phyloP scores from a whole-genome alignment of 2,888 invertebrate species.

The Cremastobaeus sp. region DNA sequence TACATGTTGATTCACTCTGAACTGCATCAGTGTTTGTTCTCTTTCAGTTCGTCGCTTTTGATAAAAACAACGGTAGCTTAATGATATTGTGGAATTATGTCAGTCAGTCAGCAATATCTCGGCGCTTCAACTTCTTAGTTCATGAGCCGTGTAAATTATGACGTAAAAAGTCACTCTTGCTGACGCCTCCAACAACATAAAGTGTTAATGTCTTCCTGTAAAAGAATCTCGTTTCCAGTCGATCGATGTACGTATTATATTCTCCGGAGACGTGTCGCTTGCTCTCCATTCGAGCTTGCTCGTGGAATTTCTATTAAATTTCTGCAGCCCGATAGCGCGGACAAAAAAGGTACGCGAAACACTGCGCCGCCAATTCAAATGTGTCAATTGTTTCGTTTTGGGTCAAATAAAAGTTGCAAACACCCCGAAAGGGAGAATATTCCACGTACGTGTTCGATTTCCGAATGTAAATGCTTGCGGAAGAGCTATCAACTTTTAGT shows the following conservation, averaged over 20 bases:
- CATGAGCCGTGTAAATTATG: constrained; percentile 52
- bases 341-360: constrained; percentile 23
- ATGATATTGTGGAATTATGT: constrained; percentile 42
- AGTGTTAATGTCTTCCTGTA: constrained; percentile 49
- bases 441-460: background rate
- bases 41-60: too few species aligned
- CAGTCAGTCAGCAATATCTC: constrained; percentile 23
- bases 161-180: constrained; percentile 52
- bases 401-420: constrained; percentile 17
- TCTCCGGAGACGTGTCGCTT: constrained; percentile 32
- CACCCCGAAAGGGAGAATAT: background rate
- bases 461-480: background rate
- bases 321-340: constrained; percentile 31
- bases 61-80: constrained; percentile 47
- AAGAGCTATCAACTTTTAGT: background rate
- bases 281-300: constrained; percentile 15
- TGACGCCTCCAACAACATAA: constrained; percentile 43
- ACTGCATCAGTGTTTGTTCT: too few species aligned
- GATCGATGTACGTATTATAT: constrained; percentile 55
- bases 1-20: too few species aligned
- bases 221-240: constrained; percentile 52
- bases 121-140: constrained; percentile 54
- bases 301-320: constrained; percentile 56
- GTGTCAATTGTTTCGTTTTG: constrained; percentile 41
- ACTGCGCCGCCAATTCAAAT: constrained; percentile 35